Conservation (phyloP, 1,140 invertebrate genomes). For the Leptopilina boulardi region DNA sequence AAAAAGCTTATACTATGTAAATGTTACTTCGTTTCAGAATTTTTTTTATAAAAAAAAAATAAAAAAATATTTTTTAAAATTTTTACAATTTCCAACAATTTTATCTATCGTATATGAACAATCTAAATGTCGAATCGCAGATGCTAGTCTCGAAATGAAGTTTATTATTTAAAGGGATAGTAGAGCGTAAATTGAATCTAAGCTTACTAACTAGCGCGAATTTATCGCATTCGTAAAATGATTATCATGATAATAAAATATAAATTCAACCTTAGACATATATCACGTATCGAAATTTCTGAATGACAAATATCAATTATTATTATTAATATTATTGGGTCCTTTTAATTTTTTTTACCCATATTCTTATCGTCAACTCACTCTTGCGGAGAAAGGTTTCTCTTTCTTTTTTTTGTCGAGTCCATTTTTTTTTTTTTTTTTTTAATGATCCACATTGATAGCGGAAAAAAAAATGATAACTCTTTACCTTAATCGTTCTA, state of each 20-base stretch:
- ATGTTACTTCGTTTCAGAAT: no score
- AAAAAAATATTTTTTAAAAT: not conserved
- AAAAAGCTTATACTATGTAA: no score
- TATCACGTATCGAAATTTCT: constrained; percentile 39
- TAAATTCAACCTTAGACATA: constrained; percentile 52
- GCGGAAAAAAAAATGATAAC: not conserved
- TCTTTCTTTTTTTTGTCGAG: not conserved
- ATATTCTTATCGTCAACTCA: no score
- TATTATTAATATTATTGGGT: no score
- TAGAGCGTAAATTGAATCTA: constrained; percentile 17
- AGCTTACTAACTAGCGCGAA: constrained; percentile 22
- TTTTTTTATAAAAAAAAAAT: no score
- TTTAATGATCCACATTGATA: not conserved
- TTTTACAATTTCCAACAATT: not conserved
- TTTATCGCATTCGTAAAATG: constrained; percentile 46
- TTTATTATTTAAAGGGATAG: not conserved
- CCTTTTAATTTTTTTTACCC: no score
- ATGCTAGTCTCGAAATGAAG: constrained; percentile 30
- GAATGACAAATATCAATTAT: not conserved
- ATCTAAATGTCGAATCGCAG: constrained; percentile 18
- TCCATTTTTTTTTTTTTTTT: not conserved
- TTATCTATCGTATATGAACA: not conserved
- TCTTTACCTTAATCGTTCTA: not conserved
- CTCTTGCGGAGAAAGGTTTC: no score
- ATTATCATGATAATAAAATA: constrained; percentile 55